Percentiles rank a stretch among this genome's conserved stretches.
These are phyloP conservation scores for Zaprionus camerounensis DNA, from an alignment of 1,140 invertebrate species.

Conservation along the genomic window DNA sequence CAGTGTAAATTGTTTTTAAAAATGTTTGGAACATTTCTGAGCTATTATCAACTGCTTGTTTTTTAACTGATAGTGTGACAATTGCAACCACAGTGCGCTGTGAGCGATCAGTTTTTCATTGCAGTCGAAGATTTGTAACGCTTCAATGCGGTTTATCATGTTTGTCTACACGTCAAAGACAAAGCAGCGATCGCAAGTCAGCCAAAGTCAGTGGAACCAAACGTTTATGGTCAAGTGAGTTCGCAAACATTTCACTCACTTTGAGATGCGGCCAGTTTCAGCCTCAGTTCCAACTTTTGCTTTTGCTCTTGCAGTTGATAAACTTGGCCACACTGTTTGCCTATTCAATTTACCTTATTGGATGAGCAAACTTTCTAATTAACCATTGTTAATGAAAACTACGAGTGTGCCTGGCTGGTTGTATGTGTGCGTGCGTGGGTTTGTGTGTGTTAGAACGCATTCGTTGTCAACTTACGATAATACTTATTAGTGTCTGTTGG, in stretches of 20 bases:
- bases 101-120: constrained; percentile 34
- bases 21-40: neutral
- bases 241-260: constrained; percentile 41
- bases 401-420: neutral
- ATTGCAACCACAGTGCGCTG: neutral
- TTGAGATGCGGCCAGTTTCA: constrained; percentile 21
- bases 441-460: constrained; percentile 21
- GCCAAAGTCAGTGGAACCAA: constrained; percentile 13
- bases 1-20: neutral
- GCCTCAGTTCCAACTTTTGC: constrained; percentile 13
- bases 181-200: constrained; percentile 28
- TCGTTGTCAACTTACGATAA: constrained; percentile 24
- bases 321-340: constrained; percentile 26
- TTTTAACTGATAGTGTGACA: neutral
- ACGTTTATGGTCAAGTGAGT: constrained; percentile 27
- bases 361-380: constrained; percentile 46
- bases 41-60: neutral
- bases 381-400: constrained; percentile 27
- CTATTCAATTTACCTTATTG: constrained; percentile 49
- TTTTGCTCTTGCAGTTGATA: constrained; percentile 36
- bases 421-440: neutral
- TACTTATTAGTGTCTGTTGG: constrained; percentile 27
- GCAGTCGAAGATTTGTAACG: constrained; percentile 48
- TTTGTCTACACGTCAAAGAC: constrained; percentile 30
- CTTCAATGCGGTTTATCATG: constrained; percentile 46